Base-by-base conservation (phyloP, 2,797 vertebrate genomes). In the Lutra lutra region DNA sequence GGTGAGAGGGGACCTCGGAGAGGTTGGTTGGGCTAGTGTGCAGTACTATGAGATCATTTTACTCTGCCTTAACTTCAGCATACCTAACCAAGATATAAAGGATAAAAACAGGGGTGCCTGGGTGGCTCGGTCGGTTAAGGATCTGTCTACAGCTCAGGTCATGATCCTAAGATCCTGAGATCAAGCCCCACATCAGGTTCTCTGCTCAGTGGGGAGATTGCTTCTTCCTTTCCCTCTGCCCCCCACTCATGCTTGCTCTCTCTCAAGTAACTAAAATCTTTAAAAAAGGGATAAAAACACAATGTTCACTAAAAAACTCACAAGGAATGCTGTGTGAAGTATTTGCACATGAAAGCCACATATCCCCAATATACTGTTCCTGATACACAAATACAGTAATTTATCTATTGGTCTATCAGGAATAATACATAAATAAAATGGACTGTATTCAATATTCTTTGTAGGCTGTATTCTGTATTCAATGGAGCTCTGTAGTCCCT, bases 41-140 rank as follows among this genome's bases (percentile, higher is more conserved):
- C 40, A 75, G 35, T 17, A 32, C 15, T 43, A 68, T 85, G 35
- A 89, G 68, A 86, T 12, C 66, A 18, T 87, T 85, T 89, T 72
- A 91, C 6, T 35, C 20, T 72, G 54, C 27, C 18, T 86, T 86
- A 73, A 73, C 73, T 72, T 79, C 7, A 84, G 70, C 82, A 79
- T 95, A 92, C 70, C 15, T 80, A 83, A 96, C 48, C 97, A 94
- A 91, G 84, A 97, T 96, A 27, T 12, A 91, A 95, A 95, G 46
- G 25, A 56, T 40, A 82, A 29, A 79, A 66, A 66, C 15, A 66
- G 62, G 64, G 64, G 64, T 17, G 0, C 15, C 29, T n/a, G 29
- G 64, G 64, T 66, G 64, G 14, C 64, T 66, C 7, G 8, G 64
- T 32, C 0, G 15, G 64, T n/a, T 66, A n/a, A 66, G 64, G 1